These are phyloP conservation scores for Neoaliturus tenellus DNA, from an alignment of 2,888 invertebrate genomes.

Conservation along the genomic window DNA sequence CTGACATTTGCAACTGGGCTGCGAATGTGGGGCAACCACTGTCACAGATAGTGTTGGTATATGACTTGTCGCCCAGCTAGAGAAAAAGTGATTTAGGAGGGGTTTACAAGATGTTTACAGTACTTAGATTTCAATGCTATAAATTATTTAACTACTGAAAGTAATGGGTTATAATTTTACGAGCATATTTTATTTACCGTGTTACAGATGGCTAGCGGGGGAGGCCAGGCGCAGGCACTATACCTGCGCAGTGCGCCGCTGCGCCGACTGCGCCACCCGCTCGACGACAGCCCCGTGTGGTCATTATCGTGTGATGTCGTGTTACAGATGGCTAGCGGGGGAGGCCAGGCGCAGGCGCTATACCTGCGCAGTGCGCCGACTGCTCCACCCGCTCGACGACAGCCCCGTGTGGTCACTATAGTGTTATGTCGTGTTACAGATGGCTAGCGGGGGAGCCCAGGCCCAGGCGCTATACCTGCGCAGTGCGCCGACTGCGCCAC, in stretches of 20 bases:
- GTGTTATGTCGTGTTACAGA: slow-evolving; percentile 51
- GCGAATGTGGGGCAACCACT: no score
- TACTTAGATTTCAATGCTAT: no score
- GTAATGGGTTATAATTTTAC: no score
- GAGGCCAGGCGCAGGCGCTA: no score
- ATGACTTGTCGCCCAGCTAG: no score
- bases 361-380: slow-evolving; percentile 70
- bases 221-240: slow-evolving; percentile 51
- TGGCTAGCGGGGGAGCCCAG: slow-evolving; percentile 33
- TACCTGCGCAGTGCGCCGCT: slow-evolving; percentile 71
- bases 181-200: no score
- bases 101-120: no score
- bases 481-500: slow-evolving; percentile 72
- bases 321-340: no score
- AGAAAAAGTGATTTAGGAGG: no score
- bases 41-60: no score
- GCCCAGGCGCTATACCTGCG: slow-evolving; percentile 64
- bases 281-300: slow-evolving; percentile 71
- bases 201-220: slow-evolving; percentile 50
- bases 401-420: slow-evolving; percentile 70
- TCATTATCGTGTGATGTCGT: slow-evolving; percentile 64
- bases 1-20: no score
- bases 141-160: no score
- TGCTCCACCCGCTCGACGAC: slow-evolving; percentile 72
- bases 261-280: slow-evolving; percentile 71